Conservation (phyloP, 2,113 vertebrate genomes). For the Rattus rattus region DNA sequence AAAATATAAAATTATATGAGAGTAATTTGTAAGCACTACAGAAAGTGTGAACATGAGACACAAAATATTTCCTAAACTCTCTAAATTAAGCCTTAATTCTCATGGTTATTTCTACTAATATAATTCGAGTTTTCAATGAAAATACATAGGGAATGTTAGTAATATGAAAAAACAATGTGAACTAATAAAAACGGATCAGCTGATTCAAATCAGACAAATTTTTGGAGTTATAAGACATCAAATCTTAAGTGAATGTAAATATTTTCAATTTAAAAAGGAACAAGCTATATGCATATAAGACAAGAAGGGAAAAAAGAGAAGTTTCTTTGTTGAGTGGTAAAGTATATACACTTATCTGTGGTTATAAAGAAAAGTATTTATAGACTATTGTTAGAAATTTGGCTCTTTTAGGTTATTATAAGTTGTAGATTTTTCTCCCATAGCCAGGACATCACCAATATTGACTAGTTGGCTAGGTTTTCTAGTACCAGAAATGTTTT, state of each 20-base stretch:
- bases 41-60: not conserved
- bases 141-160: not conserved
- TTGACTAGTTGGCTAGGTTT: not conserved
- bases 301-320: not conserved
- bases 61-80: not conserved
- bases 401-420: not conserved
- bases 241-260: not conserved
- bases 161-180: not conserved
- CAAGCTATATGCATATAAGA: not conserved
- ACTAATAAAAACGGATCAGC: not conserved
- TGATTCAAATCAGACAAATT: not conserved
- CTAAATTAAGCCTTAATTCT: not conserved
- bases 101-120: not conserved
- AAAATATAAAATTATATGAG: not conserved
- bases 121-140: not conserved
- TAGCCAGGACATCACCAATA: not conserved
- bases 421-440: not conserved
- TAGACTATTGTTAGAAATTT: not conserved
- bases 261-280: not conserved
- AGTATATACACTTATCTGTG: not conserved
- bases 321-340: not conserved
- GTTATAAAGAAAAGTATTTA: not conserved
- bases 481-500: not conserved
- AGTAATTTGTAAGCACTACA: not conserved
- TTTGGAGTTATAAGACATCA: not conserved